Evolutionary conservation across 35 echinoderm and acorn worm genomes (phyloP).

Genomic region (Ptychodera flava): DNA sequence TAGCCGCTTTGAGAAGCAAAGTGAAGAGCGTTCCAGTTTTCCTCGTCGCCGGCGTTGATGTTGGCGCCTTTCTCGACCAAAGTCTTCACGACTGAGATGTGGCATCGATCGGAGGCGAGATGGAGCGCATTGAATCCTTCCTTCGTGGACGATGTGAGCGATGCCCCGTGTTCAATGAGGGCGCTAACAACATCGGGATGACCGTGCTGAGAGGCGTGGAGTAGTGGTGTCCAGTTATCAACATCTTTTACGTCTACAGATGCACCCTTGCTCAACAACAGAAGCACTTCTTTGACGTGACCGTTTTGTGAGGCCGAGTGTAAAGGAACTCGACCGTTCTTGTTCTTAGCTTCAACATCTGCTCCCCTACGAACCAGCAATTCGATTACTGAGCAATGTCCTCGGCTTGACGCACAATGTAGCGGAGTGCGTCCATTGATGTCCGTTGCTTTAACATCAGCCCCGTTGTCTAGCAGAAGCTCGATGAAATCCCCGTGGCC

Average conservation of each 20-base stretch:
- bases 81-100: not conserved
- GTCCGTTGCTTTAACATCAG: not conserved
- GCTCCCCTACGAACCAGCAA: not conserved
- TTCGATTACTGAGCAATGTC: not conserved
- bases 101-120: not conserved
- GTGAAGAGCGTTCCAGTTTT: not conserved
- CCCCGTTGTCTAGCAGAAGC: not conserved
- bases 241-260: not conserved
- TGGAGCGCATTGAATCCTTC: not conserved
- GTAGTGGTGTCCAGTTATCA: not conserved
- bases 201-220: not conserved
- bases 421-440: not conserved
- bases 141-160: not conserved
- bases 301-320: not conserved
- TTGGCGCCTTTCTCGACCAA: not conserved
- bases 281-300: not conserved
- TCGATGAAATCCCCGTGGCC: not conserved
- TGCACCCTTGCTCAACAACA: not conserved
- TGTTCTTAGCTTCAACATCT: not conserved
- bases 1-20: not conserved
- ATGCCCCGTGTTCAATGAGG: not conserved
- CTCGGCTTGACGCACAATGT: not conserved
- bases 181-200: not conserved
- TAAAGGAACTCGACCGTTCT: not conserved
- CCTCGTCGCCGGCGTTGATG: not conserved